Conservation (phyloP, 2,113 vertebrate genomes). For the Malaclemys terrapin region DNA sequence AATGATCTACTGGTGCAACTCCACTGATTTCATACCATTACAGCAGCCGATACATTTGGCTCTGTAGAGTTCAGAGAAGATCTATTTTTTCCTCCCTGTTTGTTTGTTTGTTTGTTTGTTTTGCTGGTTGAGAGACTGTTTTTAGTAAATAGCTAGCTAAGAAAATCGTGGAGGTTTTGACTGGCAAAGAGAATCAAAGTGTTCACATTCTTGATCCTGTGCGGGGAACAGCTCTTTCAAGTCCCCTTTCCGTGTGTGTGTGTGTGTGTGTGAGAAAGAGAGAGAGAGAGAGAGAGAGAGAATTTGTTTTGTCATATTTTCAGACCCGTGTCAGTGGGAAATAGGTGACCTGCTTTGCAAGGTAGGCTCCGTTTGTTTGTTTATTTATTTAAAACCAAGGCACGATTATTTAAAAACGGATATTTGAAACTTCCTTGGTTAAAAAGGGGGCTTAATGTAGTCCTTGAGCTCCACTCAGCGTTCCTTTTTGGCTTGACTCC, state of each 20-base stretch:
- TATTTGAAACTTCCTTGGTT: slow-evolving; percentile 68
- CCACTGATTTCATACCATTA: not conserved
- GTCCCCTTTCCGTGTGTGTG: not conserved
- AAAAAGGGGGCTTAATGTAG: slow-evolving; percentile 50
- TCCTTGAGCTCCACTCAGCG: slow-evolving; percentile 71
- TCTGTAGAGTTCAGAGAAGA: not conserved
- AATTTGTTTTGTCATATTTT: not conserved
- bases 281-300: no score
- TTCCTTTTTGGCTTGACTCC: slow-evolving; percentile 61
- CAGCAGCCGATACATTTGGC: not conserved
- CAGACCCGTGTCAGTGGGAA: slow-evolving; percentile 23
- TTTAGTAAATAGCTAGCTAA: not conserved
- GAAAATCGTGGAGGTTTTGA: not conserved
- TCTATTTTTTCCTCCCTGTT: not conserved
- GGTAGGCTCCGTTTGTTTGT: not conserved
- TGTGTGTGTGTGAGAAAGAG: no score
- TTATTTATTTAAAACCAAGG: not conserved
- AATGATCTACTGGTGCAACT: not conserved
- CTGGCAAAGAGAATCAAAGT: not conserved
- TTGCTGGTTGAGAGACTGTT: not conserved
- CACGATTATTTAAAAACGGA: slow-evolving; percentile 58
- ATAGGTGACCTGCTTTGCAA: slow-evolving; percentile 28
- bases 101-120: not conserved
- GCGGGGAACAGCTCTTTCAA: not conserved
- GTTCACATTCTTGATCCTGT: not conserved